A percentile compares a stretch with the other conserved stretches of the same genome.
Evolutionary conservation across 2,113 vertebrate genomes (phyloP).

Genomic region (Cisticola juncidis): DNA sequence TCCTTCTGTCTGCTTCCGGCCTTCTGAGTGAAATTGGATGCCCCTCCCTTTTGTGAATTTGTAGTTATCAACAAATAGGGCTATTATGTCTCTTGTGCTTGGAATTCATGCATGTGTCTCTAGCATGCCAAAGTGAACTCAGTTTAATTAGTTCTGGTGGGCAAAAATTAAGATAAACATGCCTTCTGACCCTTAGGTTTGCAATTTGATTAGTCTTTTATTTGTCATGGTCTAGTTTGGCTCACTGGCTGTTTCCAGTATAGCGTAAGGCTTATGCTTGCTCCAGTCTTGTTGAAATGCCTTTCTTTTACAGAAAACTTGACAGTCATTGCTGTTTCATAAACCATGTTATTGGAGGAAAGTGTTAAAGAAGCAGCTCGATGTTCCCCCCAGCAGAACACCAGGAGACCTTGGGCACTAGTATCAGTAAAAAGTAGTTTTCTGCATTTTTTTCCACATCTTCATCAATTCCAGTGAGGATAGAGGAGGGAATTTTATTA

Average conservation of each 20-base stretch:
- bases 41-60: not conserved
- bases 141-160: not conserved
- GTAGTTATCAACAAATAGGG: not conserved
- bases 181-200: not conserved
- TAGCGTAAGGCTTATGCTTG: not conserved
- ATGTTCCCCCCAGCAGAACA: not conserved
- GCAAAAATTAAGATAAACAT: not conserved
- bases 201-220: not conserved
- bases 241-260: not conserved
- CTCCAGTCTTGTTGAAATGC: not conserved
- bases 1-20: not conserved
- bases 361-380: not conserved
- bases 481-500: slow-evolving; percentile 1
- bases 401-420: not conserved
- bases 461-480: not conserved
- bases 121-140: not conserved
- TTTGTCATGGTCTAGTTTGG: not conserved
- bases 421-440: not conserved
- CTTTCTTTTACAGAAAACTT: not conserved
- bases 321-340: not conserved
- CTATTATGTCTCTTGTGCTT: not conserved
- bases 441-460: not conserved
- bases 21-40: not conserved
- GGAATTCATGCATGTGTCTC: not conserved
- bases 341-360: not conserved